phyloP scores from a whole-genome alignment of 2,113 vertebrate genomes.

The Arenaria interpres region DNA sequence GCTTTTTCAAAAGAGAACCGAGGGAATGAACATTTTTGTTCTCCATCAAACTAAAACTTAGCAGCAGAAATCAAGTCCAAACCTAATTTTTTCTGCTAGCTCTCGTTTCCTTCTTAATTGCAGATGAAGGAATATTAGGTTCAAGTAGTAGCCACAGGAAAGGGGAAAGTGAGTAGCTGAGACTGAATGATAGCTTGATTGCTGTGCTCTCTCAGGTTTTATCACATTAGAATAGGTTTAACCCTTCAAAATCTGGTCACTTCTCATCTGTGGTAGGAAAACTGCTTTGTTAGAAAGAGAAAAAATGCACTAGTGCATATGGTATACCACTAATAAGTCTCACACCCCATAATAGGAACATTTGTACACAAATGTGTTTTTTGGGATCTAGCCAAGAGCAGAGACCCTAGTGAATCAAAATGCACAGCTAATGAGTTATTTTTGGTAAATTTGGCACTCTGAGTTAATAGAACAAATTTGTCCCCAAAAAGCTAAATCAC shows the following conservation, averaged over 20 bases:
- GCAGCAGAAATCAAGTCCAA: background rate
- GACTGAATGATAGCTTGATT: conserved; percentile 57
- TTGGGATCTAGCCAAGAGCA: conserved; percentile 75
- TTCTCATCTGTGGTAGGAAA: conserved; percentile 57
- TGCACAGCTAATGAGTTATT: conserved; percentile 76
- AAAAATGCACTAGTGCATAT: conserved; percentile 64
- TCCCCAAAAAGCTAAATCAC: conserved; percentile 77
- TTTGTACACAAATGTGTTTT: conserved; percentile 76
- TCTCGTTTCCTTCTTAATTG: conserved; percentile 30
- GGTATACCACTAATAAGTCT: conserved; percentile 73
- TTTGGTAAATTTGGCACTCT: conserved; percentile 75
- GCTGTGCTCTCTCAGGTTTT: conserved; percentile 59
- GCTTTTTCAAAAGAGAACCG: background rate
- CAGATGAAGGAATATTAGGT: conserved; percentile 30
- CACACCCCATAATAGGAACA: conserved; percentile 76
- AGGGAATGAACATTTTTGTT: background rate
- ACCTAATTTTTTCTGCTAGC: background rate
- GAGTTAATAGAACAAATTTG: conserved; percentile 75
- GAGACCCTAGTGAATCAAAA: conserved; percentile 73
- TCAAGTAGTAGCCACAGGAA: conserved; percentile 30
- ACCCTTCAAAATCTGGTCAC: conserved; percentile 66
- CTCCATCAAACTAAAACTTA: background rate
- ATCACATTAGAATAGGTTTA: conserved; percentile 74
- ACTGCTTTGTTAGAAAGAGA: conserved; percentile 36
- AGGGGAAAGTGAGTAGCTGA: conserved; percentile 37